Evolutionary conservation across 2,888 invertebrate genomes (phyloP).

Genomic region (Ochropleura leucogaster): DNA sequence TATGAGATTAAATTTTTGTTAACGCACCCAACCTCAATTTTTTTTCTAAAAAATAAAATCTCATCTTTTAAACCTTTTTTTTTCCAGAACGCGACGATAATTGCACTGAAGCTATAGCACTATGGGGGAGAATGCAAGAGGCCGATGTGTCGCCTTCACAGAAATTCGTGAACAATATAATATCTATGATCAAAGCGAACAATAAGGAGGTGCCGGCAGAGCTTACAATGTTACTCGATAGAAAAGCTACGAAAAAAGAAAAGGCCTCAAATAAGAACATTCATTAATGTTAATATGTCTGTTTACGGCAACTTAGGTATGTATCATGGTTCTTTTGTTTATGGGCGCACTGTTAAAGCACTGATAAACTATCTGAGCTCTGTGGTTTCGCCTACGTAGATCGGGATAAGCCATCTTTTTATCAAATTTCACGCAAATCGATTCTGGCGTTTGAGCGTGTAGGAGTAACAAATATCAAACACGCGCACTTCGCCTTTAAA

Average conservation of each 20-base stretch:
- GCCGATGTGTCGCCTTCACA: slow-evolving; percentile 80
- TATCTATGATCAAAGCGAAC: slow-evolving; percentile 79
- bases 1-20: too few relatives aligned
- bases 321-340: not conserved
- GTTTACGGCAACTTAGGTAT: not conserved
- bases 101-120: slow-evolving; percentile 79
- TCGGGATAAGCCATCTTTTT: too few relatives aligned
- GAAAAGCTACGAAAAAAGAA: slow-evolving; percentile 67
- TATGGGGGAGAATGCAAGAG: slow-evolving; percentile 88
- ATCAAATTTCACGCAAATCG: too few relatives aligned
- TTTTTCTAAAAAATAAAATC: too few relatives aligned
- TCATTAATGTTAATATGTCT: not conserved
- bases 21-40: too few relatives aligned
- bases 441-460: too few relatives aligned
- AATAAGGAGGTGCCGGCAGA: slow-evolving; percentile 79
- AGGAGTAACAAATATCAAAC: too few relatives aligned
- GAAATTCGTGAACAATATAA: slow-evolving; percentile 81
- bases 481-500: too few relatives aligned
- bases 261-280: slow-evolving; percentile 32
- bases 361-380: too few relatives aligned
- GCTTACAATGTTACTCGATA: slow-evolving; percentile 68
- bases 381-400: too few relatives aligned
- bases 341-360: too few relatives aligned
- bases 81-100: slow-evolving; percentile 88
- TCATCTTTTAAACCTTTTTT: not conserved